Percentiles rank a stretch among this genome's conserved stretches.
These are phyloP conservation scores for Anabas testudineus DNA, from an alignment of 2,797 vertebrate genomes.

Conservation along the genomic window DNA sequence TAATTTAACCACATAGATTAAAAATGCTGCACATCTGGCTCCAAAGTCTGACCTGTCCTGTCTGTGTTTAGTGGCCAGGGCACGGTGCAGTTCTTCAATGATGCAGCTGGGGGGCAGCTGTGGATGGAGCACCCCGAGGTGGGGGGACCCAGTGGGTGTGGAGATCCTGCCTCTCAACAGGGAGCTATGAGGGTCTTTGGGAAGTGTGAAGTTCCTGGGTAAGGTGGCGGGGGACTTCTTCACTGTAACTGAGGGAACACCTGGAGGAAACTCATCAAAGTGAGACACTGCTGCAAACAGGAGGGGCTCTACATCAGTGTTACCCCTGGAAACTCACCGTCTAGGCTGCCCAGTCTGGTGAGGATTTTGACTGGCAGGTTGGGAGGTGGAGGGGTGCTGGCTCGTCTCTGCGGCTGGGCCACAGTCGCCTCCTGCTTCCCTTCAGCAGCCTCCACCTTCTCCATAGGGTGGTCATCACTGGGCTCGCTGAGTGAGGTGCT, in stretches of 20 bases:
- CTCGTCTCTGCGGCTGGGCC: slow-evolving; percentile 63
- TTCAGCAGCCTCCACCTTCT: slow-evolving; percentile 57
- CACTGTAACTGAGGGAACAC: slow-evolving; percentile 67
- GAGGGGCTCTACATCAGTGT: rapidly evolving
- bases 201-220: slow-evolving; percentile 86
- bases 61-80: slow-evolving; percentile 94
- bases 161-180: slow-evolving; percentile 87
- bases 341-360: slow-evolving; percentile 83
- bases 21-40: no score
- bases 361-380: slow-evolving; percentile 81
- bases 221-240: slow-evolving; percentile 84
- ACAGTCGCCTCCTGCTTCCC: slow-evolving; percentile 56
- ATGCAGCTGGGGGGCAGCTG: slow-evolving; percentile 95
- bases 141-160: slow-evolving; percentile 91
- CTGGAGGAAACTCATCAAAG: slow-evolving; percentile 47
- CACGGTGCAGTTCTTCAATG: slow-evolving; percentile 96
- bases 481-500: slow-evolving; percentile 53
- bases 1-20: no score
- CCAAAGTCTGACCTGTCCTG: slow-evolving; percentile 90
- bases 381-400: slow-evolving; percentile 77
- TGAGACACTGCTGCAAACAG: slow-evolving; percentile 6
- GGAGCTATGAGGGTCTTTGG: slow-evolving; percentile 82
- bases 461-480: slow-evolving; percentile 44
- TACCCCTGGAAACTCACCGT: slow-evolving; percentile 71
- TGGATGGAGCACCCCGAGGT: slow-evolving; percentile 88